Conservation (phyloP, 2,888 invertebrate genomes). For the Empis stercorea region DNA sequence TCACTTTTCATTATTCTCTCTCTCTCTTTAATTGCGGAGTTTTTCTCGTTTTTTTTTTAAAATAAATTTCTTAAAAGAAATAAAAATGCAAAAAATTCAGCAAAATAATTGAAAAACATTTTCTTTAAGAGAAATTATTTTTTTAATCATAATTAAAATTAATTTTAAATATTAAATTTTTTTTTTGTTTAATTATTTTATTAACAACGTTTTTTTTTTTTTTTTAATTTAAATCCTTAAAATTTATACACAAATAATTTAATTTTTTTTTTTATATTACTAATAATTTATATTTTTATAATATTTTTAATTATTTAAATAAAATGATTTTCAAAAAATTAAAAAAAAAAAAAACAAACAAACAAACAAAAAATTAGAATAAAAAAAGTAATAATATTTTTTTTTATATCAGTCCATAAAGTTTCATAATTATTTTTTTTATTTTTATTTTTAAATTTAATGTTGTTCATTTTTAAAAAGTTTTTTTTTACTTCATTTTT, state of each 20-base stretch:
- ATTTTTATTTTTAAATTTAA: background rate
- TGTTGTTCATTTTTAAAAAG: background rate
- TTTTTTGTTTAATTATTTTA: background rate
- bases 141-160: no score
- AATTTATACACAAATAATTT: background rate
- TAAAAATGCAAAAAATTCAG: no score
- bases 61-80: no score
- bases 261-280: background rate
- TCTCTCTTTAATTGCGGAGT: no score
- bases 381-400: background rate
- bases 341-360: background rate
- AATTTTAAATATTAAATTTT: background rate
- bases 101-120: no score
- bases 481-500: background rate
- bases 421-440: background rate
- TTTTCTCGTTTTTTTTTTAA: no score
- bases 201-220: background rate
- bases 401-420: conserved; percentile 2
- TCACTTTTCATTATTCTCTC: no score
- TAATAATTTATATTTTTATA: background rate
- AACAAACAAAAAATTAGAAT: background rate
- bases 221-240: background rate
- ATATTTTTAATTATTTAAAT: background rate
- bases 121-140: background rate
- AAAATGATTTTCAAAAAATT: background rate